A percentile compares a stretch with the other conserved stretches of the same genome.
Evolutionary conservation across 1,140 invertebrate genomes (phyloP).

Genomic region (Metaphire vulgaris): DNA sequence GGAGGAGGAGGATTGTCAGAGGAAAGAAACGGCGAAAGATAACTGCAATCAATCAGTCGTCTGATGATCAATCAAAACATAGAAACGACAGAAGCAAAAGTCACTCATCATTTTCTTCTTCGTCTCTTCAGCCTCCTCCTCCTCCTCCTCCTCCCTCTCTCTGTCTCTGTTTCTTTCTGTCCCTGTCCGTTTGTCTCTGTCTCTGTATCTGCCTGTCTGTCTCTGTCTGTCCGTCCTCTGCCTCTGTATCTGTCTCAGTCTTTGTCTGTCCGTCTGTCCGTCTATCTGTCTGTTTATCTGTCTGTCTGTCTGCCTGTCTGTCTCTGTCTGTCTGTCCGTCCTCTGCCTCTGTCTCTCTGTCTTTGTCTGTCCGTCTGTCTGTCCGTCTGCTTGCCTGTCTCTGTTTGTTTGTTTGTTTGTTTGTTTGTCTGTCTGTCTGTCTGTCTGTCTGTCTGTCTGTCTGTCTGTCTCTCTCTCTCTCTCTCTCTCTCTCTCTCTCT

Average conservation of each 20-base stretch:
- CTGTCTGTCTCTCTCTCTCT: background rate
- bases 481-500: background rate
- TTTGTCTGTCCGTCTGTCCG: background rate
- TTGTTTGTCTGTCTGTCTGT: background rate
- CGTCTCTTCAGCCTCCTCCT: too few species aligned
- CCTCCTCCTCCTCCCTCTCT: too few species aligned
- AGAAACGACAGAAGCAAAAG: too few species aligned
- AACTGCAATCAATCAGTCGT: too few species aligned
- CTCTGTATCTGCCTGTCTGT: background rate
- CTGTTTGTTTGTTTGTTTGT: background rate
- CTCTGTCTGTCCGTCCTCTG: background rate
- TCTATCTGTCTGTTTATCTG: background rate
- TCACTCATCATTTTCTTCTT: too few species aligned
- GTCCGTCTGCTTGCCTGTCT: background rate
- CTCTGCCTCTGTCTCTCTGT: background rate
- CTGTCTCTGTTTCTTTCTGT: too few species aligned
- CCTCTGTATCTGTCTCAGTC: background rate
- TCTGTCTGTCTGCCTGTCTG: background rate
- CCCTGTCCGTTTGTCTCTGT: too few species aligned
- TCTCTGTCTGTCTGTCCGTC: background rate
- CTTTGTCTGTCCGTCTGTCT: background rate
- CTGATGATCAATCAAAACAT: too few species aligned
- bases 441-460: background rate
- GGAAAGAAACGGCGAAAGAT: too few species aligned
- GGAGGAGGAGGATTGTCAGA: too few species aligned